These are phyloP conservation scores for Heliopora coerulea DNA, from an alignment of 92 coral and sea anemone species.

Conservation along the genomic window DNA sequence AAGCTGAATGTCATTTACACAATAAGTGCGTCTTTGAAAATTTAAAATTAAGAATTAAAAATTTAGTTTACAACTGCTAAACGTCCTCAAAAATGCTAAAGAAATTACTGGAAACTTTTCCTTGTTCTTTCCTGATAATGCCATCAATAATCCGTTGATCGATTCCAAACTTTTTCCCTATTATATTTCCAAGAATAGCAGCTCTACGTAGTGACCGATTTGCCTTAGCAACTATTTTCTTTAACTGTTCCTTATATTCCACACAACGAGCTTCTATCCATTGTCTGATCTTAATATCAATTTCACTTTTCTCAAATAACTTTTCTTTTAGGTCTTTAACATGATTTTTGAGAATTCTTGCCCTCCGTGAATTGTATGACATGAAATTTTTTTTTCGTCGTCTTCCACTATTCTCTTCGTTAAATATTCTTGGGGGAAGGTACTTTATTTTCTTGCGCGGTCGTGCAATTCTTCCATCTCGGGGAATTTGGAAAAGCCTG, in stretches of 20 bases:
- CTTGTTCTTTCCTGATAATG: conserved; percentile 32
- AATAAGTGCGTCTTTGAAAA: too few species aligned
- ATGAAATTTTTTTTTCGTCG: background rate
- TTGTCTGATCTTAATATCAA: background rate
- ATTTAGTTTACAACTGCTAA: too few species aligned
- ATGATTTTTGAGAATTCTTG: background rate
- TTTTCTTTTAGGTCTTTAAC: background rate
- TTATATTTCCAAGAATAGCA: conserved; percentile 66
- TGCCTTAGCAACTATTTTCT: conserved; percentile 65
- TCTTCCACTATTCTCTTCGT: background rate
- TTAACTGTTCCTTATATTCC: conserved; percentile 68
- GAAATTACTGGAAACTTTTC: conserved; percentile 12
- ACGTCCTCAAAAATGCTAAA: background rate
- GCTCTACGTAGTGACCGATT: conserved; percentile 78
- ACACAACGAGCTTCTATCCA: conserved; percentile 50
- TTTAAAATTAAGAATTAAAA: too few species aligned
- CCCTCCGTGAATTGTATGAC: background rate
- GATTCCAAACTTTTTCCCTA: conserved; percentile 82
- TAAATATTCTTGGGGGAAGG: background rate
- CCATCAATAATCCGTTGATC: conserved; percentile 57
- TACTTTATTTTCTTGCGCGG: background rate
- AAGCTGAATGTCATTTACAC: too few species aligned
- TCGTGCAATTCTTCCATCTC: too few species aligned
- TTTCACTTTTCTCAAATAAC: too few species aligned
- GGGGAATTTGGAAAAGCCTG: too few species aligned